Evolutionary conservation across 2,797 vertebrate genomes (phyloP), one percentile per base, ranked within the genome.

Genomic region (Enteromius anoplus): DNA sequence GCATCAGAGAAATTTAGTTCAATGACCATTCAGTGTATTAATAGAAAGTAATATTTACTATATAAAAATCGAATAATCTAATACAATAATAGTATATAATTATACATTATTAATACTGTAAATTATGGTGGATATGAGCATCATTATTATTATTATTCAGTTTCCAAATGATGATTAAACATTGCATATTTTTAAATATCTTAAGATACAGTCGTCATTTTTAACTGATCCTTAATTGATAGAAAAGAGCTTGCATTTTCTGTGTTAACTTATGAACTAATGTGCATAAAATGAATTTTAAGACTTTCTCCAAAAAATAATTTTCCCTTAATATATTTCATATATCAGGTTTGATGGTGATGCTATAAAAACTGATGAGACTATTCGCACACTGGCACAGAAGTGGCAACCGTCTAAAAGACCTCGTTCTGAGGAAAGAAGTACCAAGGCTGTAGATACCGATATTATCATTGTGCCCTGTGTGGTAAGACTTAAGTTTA

Each of bases 391-490:
- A 0, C 91, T 99, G 91, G 97, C 98, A 32, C 96, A 98, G 93
- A 98, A 96, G 87, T 99, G 98, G 98, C 97, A 97, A 40, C 96
- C 97, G 0, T 92, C 89, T 82, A 96, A 96, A 87, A 93, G 94
- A 47, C 81, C 92, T 79, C 96, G 93, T 80, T 91, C 95, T 11
- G 96, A 97, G 79, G 97, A 99, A 86, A 95, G 96, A 84, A 97
- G 93, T 42, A 94, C 96, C 51, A 98, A 97, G 90, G 97, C 97
- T 0, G 94, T 98, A 83, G 98, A 99, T 87, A 98, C 97, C 0
- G 98, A 99, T 83, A 97, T 99, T 95, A 96, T 98, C 66, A 96
- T 99, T 86, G 91, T 97, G 4, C 96, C 97, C 0, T 98, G 96
- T 23, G 89, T 97, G 95, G 98, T 99, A 91, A 1, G 91, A 70